Conservation (phyloP, 2,113 vertebrate species). For the Proterorhinus semilunaris region DNA sequence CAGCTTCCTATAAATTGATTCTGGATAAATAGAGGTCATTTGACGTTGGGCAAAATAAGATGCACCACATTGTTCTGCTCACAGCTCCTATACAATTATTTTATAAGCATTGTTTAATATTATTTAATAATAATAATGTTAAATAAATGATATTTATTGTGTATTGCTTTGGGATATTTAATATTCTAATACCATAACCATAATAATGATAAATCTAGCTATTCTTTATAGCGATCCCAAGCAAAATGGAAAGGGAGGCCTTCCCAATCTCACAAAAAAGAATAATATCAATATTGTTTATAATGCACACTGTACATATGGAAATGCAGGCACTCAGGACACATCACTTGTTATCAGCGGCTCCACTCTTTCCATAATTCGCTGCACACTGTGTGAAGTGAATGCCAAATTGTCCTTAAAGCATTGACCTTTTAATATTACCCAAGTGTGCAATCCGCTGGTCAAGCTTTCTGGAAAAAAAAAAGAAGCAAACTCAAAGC, state of each 20-base stretch:
- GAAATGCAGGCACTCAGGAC: neutral
- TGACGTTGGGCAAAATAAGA: constrained; percentile 6
- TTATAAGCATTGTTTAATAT: neutral
- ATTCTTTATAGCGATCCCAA: neutral
- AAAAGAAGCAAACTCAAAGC: neutral
- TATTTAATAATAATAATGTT: no score
- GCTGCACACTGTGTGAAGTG: constrained; percentile 6
- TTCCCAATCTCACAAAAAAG: no score
- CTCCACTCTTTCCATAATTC: neutral
- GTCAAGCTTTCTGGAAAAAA: neutral
- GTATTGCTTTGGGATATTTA: neutral
- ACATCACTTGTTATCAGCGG: neutral
- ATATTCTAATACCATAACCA: neutral
- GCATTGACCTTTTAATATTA: constrained; percentile 2
- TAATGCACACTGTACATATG: neutral
- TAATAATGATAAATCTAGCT: neutral
- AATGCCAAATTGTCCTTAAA: constrained; percentile 1
- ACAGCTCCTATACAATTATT: neutral
- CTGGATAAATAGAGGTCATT: constrained; percentile 7
- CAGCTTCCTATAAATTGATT: constrained; percentile 22
- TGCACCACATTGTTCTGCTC: neutral
- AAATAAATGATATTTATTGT: neutral
- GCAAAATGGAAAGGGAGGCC: neutral
- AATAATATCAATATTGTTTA: neutral
- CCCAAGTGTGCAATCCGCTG: neutral